Percentiles rank a stretch among this genome's conserved stretches.
These are phyloP conservation scores for Caenorhabditis briggsae DNA, from an alignment of 1,140 invertebrate species.

Conservation along the genomic window DNA sequence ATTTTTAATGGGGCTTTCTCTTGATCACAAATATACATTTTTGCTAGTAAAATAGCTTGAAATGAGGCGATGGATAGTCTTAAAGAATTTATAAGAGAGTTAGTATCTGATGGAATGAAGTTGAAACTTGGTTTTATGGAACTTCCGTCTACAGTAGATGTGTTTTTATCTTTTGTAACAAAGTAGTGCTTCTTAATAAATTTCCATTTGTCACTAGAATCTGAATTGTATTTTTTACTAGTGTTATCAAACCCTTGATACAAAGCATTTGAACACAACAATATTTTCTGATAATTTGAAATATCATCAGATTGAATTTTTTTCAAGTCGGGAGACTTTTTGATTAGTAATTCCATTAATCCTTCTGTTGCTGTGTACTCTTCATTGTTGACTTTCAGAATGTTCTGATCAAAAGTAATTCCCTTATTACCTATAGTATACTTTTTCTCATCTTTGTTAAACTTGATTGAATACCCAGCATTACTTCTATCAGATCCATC, in stretches of 20 bases:
- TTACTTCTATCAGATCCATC: slow-evolving; percentile 63
- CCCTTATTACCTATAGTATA: slow-evolving; percentile 68
- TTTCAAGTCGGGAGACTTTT: slow-evolving; percentile 65
- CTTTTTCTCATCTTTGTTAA: slow-evolving; percentile 56
- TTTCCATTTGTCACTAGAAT: slow-evolving; percentile 67
- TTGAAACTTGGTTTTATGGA: too few relatives aligned
- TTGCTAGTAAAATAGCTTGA: neutral
- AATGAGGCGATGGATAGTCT: too few relatives aligned
- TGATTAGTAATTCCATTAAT: slow-evolving; percentile 66
- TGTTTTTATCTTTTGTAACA: slow-evolving; percentile 53
- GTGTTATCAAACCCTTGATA: slow-evolving; percentile 65
- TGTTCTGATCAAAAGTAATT: slow-evolving; percentile 65
- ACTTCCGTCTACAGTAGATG: slow-evolving; percentile 59
- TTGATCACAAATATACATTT: slow-evolving; percentile 29
- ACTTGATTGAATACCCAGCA: slow-evolving; percentile 68
- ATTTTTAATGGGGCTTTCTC: neutral
- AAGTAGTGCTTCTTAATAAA: slow-evolving; percentile 64
- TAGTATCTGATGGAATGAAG: slow-evolving; percentile 59
- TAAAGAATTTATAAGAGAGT: too few relatives aligned
- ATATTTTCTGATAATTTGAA: slow-evolving; percentile 66
- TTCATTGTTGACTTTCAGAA: slow-evolving; percentile 57
- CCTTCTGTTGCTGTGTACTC: slow-evolving; percentile 62
- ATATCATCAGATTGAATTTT: slow-evolving; percentile 65
- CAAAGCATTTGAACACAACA: slow-evolving; percentile 66
- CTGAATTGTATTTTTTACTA: slow-evolving; percentile 62